Evolutionary conservation across 2,888 invertebrate genomes (phyloP), one percentile per base, ranked within the genome.

Genomic region (Phaedon cochleariae): DNA sequence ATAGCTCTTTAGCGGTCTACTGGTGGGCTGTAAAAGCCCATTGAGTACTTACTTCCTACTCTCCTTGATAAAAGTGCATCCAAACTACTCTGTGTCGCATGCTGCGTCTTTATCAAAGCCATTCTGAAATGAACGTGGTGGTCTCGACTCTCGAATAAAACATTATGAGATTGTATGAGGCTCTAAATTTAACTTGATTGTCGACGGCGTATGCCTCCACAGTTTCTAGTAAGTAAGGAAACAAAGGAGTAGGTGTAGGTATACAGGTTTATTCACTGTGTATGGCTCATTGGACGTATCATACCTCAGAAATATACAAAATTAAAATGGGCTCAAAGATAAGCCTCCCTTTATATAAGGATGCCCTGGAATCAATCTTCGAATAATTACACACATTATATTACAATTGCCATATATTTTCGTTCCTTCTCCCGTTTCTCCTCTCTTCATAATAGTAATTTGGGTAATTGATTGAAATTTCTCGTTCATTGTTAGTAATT

Each of bases 11-110:
- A 34, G 41, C 15, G 41, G 41, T 15, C 41, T 6, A n/a, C 41
- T 15, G 54, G 41, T 57, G 55, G 45, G 57, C 57, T 26, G 57
- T 45, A 26, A 45, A 57, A 57, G 54, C 45, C 57, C 34, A 57
- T 57, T 57, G 45, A 57, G 26, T 5, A 7, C n/a, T n/a, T 41
- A 55, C 55, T 34, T 54, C 54, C 41, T 55, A 22, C 45, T 57
- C 57, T 45, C 26, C 45, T 26, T 57, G 57, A 45, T 57, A 26
- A 57, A 57, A 57, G 26, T 41, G 41, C 41, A 41, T 41, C 41
- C 15, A 15, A 41, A 41, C 15, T 41, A 41, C n/a, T 15, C 12
- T 2, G 10, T 15, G 15, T 41, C 6, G 10, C 31, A 34, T 34
- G 31, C 31, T 34, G 10, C 31, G 31, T 34, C 41, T 41, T 41